phyloP scores from a whole-genome alignment of 2,888 invertebrate genomes.

The Melipona beecheii region DNA sequence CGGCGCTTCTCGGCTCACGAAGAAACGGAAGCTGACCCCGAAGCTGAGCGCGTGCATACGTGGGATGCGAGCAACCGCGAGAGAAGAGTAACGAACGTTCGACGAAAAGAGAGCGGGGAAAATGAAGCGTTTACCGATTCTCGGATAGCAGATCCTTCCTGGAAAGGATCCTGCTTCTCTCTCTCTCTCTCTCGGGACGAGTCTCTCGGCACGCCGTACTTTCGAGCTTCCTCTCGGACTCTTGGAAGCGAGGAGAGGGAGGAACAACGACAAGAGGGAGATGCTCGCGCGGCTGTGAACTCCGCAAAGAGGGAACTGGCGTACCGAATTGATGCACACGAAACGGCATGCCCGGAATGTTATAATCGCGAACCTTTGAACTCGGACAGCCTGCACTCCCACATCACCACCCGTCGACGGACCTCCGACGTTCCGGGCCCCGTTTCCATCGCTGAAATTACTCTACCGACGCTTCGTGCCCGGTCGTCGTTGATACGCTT shows the following conservation, averaged over 20 bases:
- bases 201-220: conserved; percentile 34
- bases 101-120: conserved; percentile 66
- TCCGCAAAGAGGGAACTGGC: conserved; percentile 82
- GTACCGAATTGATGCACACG: conserved; percentile 84
- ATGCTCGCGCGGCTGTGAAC: conserved; percentile 70
- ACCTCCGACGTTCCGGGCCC: conserved; percentile 63
- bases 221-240: conserved; percentile 6
- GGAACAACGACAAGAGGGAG: conserved; percentile 36
- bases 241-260: not conserved
- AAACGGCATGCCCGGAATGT: conserved; percentile 83
- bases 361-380: conserved; percentile 84
- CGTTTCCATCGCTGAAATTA: conserved; percentile 80
- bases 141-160: conserved; percentile 67
- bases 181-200: not conserved
- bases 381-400: conserved; percentile 81
- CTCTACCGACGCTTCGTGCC: conserved; percentile 72
- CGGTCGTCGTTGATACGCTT: conserved; percentile 68
- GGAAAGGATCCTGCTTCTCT: conserved; percentile 64
- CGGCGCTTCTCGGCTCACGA: conserved; percentile 10
- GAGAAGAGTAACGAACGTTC: conserved; percentile 31
- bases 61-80: conserved; percentile 50
- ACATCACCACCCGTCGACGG: conserved; percentile 75
- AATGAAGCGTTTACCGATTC: conserved; percentile 70
- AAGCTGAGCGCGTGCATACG: conserved; percentile 29
- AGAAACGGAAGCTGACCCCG: conserved; percentile 47